phyloP scores from a whole-genome alignment of 92 coral and sea anemone genomes.

The Paragorgia papillata region DNA sequence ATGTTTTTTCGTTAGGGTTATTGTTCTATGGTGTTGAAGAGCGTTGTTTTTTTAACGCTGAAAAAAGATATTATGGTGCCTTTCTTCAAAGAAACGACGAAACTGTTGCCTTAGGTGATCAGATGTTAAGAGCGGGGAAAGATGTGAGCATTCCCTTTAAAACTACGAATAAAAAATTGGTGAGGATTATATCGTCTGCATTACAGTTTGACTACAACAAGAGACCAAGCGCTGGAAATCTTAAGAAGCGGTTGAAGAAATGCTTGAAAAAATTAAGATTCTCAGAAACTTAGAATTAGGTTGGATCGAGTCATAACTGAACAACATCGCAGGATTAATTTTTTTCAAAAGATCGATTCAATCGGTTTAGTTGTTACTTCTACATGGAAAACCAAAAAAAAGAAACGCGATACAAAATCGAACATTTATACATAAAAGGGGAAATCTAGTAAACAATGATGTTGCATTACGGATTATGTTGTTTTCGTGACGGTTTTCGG shows the following conservation, averaged over 20 bases:
- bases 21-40: constrained; percentile 74
- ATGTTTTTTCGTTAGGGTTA: constrained; percentile 79
- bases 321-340: too few species aligned
- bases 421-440: too few species aligned
- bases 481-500: too few species aligned
- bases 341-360: too few species aligned
- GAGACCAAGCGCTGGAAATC: constrained; percentile 57
- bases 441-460: too few species aligned
- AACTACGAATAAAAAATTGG: constrained; percentile 25
- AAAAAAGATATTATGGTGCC: constrained; percentile 70
- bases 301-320: too few species aligned
- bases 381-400: too few species aligned
- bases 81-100: constrained; percentile 53
- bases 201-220: constrained; percentile 31
- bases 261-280: too few species aligned
- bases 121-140: constrained; percentile 49
- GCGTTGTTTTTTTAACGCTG: constrained; percentile 62
- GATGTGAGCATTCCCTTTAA: constrained; percentile 43
- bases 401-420: too few species aligned
- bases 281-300: too few species aligned
- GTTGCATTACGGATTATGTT: too few species aligned
- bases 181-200: constrained; percentile 49
- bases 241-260: not conserved
- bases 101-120: constrained; percentile 50
- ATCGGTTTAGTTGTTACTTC: too few species aligned